phyloP scores from a whole-genome alignment of 2,113 vertebrate species.

The Caretta caretta region DNA sequence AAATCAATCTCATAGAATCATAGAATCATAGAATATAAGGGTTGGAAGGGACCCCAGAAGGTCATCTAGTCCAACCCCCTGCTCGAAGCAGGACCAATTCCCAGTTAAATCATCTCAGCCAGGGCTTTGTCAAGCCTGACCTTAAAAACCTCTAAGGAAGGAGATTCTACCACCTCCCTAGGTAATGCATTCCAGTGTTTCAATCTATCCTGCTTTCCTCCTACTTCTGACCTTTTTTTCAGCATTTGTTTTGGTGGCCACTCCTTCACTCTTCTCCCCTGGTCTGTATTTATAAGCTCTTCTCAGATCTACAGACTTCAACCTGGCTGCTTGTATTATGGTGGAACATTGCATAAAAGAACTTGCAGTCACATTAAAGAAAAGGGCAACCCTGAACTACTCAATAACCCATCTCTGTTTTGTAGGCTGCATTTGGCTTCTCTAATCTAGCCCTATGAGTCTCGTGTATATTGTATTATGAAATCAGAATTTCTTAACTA shows the following conservation, averaged over 20 bases:
- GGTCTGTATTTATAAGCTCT: background rate
- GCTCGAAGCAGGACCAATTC: too few relatives aligned
- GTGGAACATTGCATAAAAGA: background rate
- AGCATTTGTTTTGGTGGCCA: background rate
- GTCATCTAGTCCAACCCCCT: too few relatives aligned
- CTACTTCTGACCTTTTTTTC: background rate
- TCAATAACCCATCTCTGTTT: background rate
- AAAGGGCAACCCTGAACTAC: accelerated
- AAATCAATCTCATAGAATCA: background rate
- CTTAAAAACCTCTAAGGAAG: too few relatives aligned
- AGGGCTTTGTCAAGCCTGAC: too few relatives aligned
- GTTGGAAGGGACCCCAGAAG: too few relatives aligned
- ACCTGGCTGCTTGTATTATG: background rate
- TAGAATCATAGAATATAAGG: too few relatives aligned
- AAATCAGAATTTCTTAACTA: background rate
- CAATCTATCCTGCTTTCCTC: background rate
- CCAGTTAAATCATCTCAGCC: too few relatives aligned
- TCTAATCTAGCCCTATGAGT: background rate
- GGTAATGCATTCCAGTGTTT: too few relatives aligned
- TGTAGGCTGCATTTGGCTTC: background rate
- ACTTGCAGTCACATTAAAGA: background rate
- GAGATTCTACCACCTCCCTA: too few relatives aligned
- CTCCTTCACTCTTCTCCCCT: background rate
- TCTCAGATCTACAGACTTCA: background rate
- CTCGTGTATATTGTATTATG: background rate